A percentile compares a stretch with the other conserved stretches of the same genome.
phyloP scores from a whole-genome alignment of 2,797 vertebrate genomes.

The Antennarius maculatus region DNA sequence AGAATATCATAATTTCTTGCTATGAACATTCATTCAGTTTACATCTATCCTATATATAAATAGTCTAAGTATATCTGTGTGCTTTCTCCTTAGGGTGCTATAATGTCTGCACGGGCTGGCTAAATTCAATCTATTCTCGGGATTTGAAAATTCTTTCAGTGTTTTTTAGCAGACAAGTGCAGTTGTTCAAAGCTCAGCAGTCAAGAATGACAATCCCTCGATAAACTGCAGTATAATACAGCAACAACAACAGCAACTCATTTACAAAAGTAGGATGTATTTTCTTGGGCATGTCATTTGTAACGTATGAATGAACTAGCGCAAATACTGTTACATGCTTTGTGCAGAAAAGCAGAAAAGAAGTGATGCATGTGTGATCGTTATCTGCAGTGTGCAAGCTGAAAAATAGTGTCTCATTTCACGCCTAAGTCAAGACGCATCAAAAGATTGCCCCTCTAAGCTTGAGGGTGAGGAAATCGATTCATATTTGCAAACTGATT shows the following conservation, averaged over 20 bases:
- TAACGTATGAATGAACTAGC: constrained; percentile 19
- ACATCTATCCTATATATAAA: constrained; percentile 1
- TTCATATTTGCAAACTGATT: constrained; percentile 57
- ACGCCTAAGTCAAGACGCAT: constrained; percentile 25
- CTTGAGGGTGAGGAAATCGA: constrained; percentile 31
- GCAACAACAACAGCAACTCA: background rate
- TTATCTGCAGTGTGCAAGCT: constrained; percentile 22
- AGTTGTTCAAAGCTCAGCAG: constrained; percentile 36
- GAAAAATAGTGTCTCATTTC: constrained; percentile 9
- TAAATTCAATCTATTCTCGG: constrained; percentile 36
- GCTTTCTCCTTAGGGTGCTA: constrained; percentile 22
- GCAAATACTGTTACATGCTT: constrained; percentile 9
- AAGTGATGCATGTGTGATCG: constrained; percentile 18
- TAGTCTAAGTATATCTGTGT: constrained; percentile 28
- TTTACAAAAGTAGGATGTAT: constrained; percentile 16
- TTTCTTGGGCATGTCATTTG: constrained; percentile 9
- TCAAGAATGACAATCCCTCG: constrained; percentile 25
- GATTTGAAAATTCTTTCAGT: constrained; percentile 33
- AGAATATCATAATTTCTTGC: background rate
- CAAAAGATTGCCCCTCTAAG: constrained; percentile 30
- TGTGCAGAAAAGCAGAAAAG: constrained; percentile 22
- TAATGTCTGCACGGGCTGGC: constrained; percentile 7
- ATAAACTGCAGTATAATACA: constrained; percentile 38
- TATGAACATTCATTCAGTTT: too few relatives aligned
- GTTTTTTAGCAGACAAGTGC: constrained; percentile 22